Conservation (phyloP, 1,140 invertebrate species). For the Monochamus saltuarius region DNA sequence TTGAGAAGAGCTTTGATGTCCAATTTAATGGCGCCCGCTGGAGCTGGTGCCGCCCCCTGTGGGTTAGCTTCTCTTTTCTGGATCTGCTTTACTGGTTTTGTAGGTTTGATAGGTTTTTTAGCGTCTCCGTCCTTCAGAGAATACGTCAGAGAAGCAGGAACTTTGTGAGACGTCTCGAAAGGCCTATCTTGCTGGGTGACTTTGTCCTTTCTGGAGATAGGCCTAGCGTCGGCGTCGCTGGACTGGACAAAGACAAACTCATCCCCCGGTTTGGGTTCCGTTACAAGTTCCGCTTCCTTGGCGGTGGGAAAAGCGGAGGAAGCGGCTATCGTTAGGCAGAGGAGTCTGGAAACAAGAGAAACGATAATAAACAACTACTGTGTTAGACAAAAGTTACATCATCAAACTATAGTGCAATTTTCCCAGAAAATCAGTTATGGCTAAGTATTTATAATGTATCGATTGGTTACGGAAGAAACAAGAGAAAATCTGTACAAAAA, state of each 20-base stretch:
- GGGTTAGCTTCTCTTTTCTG: conserved; percentile 38
- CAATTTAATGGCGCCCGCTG: conserved; percentile 48
- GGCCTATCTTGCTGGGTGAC: conserved; percentile 20
- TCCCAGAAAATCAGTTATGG: too few relatives aligned
- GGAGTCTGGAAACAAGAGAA: conserved; percentile 35
- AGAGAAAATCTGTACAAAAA: too few relatives aligned
- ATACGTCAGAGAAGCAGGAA: conserved; percentile 43
- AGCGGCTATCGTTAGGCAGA: conserved; percentile 15
- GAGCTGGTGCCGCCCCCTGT: conserved; percentile 39
- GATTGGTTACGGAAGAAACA: too few relatives aligned
- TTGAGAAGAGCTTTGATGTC: conserved; percentile 44
- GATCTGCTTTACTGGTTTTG: conserved; percentile 27
- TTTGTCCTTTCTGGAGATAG: conserved; percentile 45
- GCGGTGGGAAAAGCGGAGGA: conserved; percentile 22
- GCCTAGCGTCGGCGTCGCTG: conserved; percentile 33
- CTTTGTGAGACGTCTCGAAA: conserved; percentile 50
- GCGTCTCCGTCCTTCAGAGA: conserved; percentile 36
- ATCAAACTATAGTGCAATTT: too few relatives aligned
- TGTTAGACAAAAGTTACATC: conserved; percentile 5
- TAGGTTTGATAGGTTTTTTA: conserved; percentile 25
- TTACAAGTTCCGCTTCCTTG: conserved; percentile 35
- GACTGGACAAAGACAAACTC: conserved; percentile 48
- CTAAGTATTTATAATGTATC: too few relatives aligned
- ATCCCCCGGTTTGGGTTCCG: conserved; percentile 44
- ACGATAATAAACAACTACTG: neutral